Conservation (phyloP, 2,113 vertebrate genomes). For the Mionectes macconnelli region DNA sequence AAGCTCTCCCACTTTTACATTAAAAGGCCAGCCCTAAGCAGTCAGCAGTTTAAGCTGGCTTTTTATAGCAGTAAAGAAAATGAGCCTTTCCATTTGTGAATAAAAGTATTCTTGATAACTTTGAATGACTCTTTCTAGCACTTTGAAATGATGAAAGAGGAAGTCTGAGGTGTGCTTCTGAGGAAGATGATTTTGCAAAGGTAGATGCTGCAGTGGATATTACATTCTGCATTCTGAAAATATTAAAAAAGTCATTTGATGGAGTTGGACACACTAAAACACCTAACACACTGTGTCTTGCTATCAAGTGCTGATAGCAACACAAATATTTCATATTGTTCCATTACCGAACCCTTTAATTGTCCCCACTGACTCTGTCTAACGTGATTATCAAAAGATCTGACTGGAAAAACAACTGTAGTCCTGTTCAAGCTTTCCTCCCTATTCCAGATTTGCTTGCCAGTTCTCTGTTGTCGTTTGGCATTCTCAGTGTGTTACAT, state of each 20-base stretch:
- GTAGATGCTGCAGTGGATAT: background rate
- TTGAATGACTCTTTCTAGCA: background rate
- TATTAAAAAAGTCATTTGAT: background rate
- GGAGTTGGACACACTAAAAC: background rate
- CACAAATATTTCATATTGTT: background rate
- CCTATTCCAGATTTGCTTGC: background rate
- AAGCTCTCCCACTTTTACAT: background rate
- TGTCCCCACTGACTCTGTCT: background rate
- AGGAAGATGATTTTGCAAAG: background rate
- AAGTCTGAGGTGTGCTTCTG: background rate
- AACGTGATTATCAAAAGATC: background rate
- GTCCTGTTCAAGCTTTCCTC: background rate
- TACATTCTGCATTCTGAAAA: background rate
- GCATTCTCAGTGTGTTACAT: background rate
- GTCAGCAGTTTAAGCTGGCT: background rate
- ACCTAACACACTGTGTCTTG: background rate
- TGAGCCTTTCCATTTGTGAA: background rate
- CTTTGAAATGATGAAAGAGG: background rate
- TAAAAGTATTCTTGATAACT: background rate
- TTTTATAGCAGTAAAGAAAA: background rate
- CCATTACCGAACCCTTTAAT: background rate
- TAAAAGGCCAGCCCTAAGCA: background rate
- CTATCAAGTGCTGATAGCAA: background rate
- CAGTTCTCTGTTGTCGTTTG: background rate
- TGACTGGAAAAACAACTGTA: background rate